A percentile compares a stretch with the other conserved stretches of the same genome.
These are phyloP conservation scores for Labeo catla DNA, from an alignment of 2,113 vertebrate species.

Conservation along the genomic window DNA sequence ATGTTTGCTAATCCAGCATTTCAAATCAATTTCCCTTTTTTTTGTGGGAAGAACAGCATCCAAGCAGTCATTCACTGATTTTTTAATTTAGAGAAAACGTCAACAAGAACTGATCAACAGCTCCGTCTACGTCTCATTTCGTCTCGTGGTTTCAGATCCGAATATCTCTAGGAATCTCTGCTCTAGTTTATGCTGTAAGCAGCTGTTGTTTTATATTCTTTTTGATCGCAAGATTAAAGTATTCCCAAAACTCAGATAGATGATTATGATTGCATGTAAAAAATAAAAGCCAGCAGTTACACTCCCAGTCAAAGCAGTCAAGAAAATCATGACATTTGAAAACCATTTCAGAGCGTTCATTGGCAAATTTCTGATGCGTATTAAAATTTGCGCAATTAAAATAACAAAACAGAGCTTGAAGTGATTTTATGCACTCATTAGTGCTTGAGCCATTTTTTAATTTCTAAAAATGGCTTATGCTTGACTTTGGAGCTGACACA, in stretches of 20 bases:
- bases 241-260: not conserved
- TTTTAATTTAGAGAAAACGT: not conserved
- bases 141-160: not conserved
- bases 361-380: not conserved
- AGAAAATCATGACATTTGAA: not conserved
- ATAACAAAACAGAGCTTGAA: not conserved
- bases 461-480: not conserved
- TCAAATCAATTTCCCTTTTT: slow-evolving; percentile 21
- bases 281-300: not conserved
- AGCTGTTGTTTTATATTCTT: slow-evolving; percentile 1
- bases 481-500: not conserved
- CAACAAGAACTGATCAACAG: slow-evolving; percentile 2
- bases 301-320: not conserved
- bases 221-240: slow-evolving; percentile 1
- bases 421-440: not conserved
- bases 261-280: not conserved
- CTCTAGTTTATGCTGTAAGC: not conserved
- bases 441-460: not conserved
- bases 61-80: not conserved
- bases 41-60: not conserved
- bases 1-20: slow-evolving; percentile 46
- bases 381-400: not conserved
- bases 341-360: not conserved
- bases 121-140: not conserved
- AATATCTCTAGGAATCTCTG: not conserved